Percentiles rank a stretch among this genome's conserved stretches.
These are phyloP conservation scores for Cenopis cana DNA, from an alignment of 2,888 invertebrate species.

Conservation along the genomic window DNA sequence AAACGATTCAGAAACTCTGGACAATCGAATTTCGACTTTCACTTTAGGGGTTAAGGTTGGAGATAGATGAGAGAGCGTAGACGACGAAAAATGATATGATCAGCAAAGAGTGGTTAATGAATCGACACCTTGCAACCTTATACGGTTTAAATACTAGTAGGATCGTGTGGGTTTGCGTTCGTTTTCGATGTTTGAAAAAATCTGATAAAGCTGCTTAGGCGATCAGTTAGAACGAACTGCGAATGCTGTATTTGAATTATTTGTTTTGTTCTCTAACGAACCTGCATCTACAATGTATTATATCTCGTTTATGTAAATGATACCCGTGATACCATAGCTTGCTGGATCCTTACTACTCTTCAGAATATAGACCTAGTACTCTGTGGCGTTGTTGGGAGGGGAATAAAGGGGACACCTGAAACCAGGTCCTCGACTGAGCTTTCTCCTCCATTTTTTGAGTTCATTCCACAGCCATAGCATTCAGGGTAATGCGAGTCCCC, in stretches of 20 bases:
- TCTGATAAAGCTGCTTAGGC: constrained; percentile 3
- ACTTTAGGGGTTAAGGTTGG: background rate
- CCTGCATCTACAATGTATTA: background rate
- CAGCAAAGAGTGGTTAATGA: constrained; percentile 43
- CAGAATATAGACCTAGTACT: background rate
- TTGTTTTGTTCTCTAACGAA: background rate
- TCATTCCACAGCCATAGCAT: too few relatives aligned
- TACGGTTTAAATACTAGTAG: constrained; percentile 35
- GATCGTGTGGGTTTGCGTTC: constrained; percentile 8
- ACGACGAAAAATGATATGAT: constrained; percentile 32
- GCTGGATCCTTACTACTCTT: background rate
- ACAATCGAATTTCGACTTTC: background rate
- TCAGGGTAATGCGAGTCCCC: too few relatives aligned
- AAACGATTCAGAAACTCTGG: constrained; percentile 4
- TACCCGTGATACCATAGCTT: background rate
- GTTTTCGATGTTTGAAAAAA: constrained; percentile 17
- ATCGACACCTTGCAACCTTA: constrained; percentile 44
- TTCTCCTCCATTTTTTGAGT: too few relatives aligned
- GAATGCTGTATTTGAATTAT: background rate
- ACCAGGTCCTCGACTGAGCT: too few relatives aligned
- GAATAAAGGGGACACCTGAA: too few relatives aligned
- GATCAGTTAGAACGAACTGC: background rate
- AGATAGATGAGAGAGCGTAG: background rate
- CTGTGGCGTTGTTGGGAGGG: too few relatives aligned
- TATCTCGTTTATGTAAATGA: background rate